Percentiles rank a stretch among this genome's conserved stretches.
These are phyloP conservation scores for Heliconius nattereri DNA, from an alignment of 1,140 invertebrate genomes.

Conservation along the genomic window DNA sequence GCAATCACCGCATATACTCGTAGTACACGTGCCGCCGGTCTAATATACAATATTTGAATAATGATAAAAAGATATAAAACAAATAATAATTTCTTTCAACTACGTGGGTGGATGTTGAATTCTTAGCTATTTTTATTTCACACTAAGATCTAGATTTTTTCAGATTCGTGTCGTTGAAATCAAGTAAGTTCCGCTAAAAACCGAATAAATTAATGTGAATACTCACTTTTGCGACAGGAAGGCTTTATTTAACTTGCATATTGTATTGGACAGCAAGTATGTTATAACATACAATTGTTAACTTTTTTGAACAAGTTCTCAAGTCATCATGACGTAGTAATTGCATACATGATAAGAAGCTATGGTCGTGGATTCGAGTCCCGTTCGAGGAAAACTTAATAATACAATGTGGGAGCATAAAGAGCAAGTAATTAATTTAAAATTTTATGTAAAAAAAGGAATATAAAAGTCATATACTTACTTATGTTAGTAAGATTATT, in stretches of 20 bases:
- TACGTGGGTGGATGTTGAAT: neutral
- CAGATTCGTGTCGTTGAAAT: neutral
- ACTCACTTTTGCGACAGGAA: slow-evolving; percentile 67
- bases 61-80: neutral
- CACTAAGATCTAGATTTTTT: neutral
- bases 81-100: neutral
- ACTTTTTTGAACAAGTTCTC: too few species aligned
- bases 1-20: neutral
- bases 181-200: slow-evolving; percentile 57
- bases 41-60: neutral
- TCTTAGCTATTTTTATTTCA: neutral
- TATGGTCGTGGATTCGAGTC: neutral
- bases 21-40: neutral
- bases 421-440: too few species aligned
- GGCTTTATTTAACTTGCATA: slow-evolving; percentile 63
- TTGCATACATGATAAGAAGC: neutral
- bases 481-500: too few species aligned
- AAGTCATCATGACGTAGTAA: too few species aligned
- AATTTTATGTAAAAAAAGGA: too few species aligned
- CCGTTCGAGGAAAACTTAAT: neutral
- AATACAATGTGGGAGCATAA: neutral
- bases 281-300: too few species aligned
- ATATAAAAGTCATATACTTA: too few species aligned
- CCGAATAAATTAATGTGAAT: slow-evolving; percentile 60
- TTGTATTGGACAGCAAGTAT: slow-evolving; percentile 35